Percentiles rank a stretch among this genome's conserved stretches.
Evolutionary conservation across 2,888 invertebrate genomes (phyloP).

Genomic region (Bellardia bayeri): DNA sequence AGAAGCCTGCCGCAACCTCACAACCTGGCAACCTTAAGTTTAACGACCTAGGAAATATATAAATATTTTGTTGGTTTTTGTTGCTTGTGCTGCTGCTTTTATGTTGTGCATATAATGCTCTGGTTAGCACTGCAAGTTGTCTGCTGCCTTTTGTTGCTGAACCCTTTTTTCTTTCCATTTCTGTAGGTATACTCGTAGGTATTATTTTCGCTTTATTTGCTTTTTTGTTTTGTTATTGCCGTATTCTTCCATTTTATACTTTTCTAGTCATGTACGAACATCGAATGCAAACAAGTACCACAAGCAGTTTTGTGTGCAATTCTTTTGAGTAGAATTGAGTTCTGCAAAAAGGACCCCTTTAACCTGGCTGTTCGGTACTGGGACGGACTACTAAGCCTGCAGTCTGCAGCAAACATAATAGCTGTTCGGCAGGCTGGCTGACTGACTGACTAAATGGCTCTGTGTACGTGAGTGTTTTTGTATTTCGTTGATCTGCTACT

Average conservation of each 20-base stretch:
- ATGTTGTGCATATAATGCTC: conserved; percentile 63
- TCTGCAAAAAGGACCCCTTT: conserved; percentile 70
- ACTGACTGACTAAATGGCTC: conserved; percentile 25
- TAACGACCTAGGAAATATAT: conserved; percentile 72
- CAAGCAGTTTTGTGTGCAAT: conserved; percentile 25
- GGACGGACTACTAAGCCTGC: conserved; percentile 18
- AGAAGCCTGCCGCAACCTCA: conserved; percentile 65
- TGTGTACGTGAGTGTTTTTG: conserved; percentile 47
- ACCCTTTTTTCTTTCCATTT: conserved; percentile 54
- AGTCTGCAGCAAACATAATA: conserved; percentile 41
- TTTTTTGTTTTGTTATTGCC: conserved; percentile 20
- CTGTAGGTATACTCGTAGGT: background rate
- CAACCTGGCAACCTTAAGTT: conserved; percentile 73
- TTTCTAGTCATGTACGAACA: background rate
- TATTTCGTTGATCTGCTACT: conserved; percentile 48
- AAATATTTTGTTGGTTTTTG: conserved; percentile 4
- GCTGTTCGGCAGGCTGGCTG: conserved; percentile 31
- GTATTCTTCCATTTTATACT: conserved; percentile 9
- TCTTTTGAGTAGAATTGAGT: conserved; percentile 46
- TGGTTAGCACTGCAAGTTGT: conserved; percentile 60
- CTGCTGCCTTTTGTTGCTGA: conserved; percentile 58
- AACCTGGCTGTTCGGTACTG: conserved; percentile 52
- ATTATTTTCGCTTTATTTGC: conserved; percentile 50
- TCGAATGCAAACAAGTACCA: conserved; percentile 17
- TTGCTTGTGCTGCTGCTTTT: conserved; percentile 48